Percentiles rank a stretch among this genome's conserved stretches.
These are phyloP conservation scores for Temnothorax nylanderi DNA, from an alignment of 1,140 invertebrate genomes.

Conservation along the genomic window DNA sequence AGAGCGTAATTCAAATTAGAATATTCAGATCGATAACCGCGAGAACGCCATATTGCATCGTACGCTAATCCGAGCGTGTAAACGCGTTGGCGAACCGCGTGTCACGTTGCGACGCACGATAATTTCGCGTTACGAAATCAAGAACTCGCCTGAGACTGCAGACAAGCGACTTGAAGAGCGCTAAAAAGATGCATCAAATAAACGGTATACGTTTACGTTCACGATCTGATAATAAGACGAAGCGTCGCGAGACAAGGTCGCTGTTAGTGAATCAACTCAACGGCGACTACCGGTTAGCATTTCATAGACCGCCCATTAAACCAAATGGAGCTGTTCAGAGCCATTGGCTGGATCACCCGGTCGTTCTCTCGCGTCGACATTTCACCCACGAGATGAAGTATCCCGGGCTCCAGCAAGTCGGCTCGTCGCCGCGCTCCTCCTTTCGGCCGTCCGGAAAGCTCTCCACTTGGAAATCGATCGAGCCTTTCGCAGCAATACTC, in stretches of 20 bases:
- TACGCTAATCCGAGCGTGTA: constrained; percentile 43
- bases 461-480: constrained; percentile 70
- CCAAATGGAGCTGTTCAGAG: constrained; percentile 54
- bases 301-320: constrained; percentile 26
- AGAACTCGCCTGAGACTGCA: not conserved
- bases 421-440: constrained; percentile 12
- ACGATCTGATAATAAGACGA: not conserved
- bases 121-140: constrained; percentile 10
- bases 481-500: constrained; percentile 16
- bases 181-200: not conserved
- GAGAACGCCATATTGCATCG: constrained; percentile 24
- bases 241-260: constrained; percentile 8
- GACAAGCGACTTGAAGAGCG: not conserved
- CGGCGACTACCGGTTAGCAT: constrained; percentile 15
- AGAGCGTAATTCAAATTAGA: constrained; percentile 32
- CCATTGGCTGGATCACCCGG: constrained; percentile 57
- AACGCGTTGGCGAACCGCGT: constrained; percentile 1
- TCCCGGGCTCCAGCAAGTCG: constrained; percentile 20
- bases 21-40: constrained; percentile 43
- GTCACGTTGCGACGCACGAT: not conserved
- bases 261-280: constrained; percentile 1
- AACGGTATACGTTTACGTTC: not conserved
- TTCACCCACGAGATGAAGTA: constrained; percentile 65
- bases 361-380: constrained; percentile 50
- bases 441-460: constrained; percentile 52